Evolutionary conservation across 1,140 invertebrate species (phyloP), one percentile per base, ranked within the genome.

Genomic region (Bombus waltoni): DNA sequence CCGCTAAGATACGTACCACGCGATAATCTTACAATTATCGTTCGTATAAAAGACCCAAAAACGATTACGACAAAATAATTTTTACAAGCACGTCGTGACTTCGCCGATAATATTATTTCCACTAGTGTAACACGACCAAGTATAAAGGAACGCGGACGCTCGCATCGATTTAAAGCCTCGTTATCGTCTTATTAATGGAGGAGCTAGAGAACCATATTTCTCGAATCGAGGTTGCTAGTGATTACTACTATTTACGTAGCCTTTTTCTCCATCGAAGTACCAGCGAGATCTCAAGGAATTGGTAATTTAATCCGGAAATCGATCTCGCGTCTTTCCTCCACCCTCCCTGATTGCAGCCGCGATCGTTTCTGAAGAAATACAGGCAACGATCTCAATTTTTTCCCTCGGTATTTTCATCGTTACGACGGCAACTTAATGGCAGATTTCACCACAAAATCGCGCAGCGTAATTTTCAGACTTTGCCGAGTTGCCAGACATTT

Each of bases 291-390:
- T 8, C 70, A 10, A 35, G 70, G 80, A 73, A 73, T 73, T n/a
- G 70, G 70, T 81, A 81, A 73, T 81, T 73, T 62, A 57, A 81
- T 73, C 70, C 70, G 53, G 80, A 81, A 73, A 81, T 74, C 70
- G 70, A 74, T 74, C 40, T 65, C 38, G 40, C 38, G 47, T 72
- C 15, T 32, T 71, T 15, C 18, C 71, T 22, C n/a, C n/a, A n/a
- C 32, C 28, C 18, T 10, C 0, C 28, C 28, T 57, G n/a, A 44
- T 73, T 40, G 40, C 11, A 25, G 40, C n/a, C 28, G 9, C 32
- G 32, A 72, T 42, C 66, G 68, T 35, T 73, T 22, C 66, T 38
- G 28, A 82, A 82, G 70, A 65, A 82, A 74, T 74, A 74, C 22
- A 47, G 28, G 28, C 47, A 75, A 22, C 40, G 25, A 40, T 73